Percentiles rank a stretch among this genome's conserved stretches.
phyloP scores from a whole-genome alignment of 2,888 invertebrate species.

The Calameuta filiformis region DNA sequence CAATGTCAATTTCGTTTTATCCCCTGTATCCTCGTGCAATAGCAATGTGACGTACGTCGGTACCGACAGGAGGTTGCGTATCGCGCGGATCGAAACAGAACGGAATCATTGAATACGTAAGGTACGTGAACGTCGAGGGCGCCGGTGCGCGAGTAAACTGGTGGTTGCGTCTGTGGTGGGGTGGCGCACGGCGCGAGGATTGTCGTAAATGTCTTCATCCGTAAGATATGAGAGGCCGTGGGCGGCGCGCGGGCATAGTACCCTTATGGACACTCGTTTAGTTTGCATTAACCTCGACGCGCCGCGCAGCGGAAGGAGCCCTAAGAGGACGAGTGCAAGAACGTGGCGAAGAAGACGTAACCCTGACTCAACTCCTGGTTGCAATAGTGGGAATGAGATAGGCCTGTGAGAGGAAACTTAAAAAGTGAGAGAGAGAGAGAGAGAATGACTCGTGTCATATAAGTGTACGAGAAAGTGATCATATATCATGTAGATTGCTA shows the following conservation, averaged over 20 bases:
- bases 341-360: background rate
- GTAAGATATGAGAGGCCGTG: slow-evolving; percentile 63
- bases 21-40: background rate
- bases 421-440: too few relatives aligned
- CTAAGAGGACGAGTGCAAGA: background rate
- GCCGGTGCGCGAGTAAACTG: slow-evolving; percentile 3
- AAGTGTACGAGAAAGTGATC: background rate
- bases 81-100: background rate
- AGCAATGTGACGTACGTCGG: background rate
- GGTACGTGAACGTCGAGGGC: slow-evolving; percentile 16
- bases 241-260: slow-evolving; percentile 49
- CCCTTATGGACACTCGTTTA: slow-evolving; percentile 48
- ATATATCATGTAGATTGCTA: background rate
- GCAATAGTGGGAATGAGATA: background rate
- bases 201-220: slow-evolving; percentile 65
- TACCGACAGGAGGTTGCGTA: background rate
- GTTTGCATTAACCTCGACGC: slow-evolving; percentile 44
- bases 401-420: background rate
- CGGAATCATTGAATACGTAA: slow-evolving; percentile 1
- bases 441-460: background rate
- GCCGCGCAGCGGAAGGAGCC: slow-evolving; percentile 19
- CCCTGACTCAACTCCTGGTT: background rate
- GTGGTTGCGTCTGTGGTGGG: background rate
- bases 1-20: too few relatives aligned
- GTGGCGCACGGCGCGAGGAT: slow-evolving; percentile 49